Percentiles rank a stretch among this genome's conserved stretches.
phyloP scores from a whole-genome alignment of 2,113 vertebrate species.

The Myrmecophaga tridactyla region DNA sequence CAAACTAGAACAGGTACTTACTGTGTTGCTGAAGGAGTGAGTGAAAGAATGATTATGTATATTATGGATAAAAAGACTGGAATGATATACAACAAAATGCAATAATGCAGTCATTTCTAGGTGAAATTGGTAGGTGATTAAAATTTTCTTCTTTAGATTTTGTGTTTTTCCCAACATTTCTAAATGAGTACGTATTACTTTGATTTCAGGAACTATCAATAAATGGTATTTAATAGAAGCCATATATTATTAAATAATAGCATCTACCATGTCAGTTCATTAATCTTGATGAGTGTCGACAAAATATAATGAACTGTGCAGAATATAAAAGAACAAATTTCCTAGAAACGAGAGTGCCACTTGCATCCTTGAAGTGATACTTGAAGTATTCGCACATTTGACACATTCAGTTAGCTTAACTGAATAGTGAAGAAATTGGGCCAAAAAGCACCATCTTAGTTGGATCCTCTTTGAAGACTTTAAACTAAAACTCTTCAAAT shows the following conservation, averaged over 20 bases:
- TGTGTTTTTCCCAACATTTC: background rate
- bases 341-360: constrained; percentile 43
- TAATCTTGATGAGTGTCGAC: constrained; percentile 29
- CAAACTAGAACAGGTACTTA: too few relatives aligned
- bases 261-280: background rate
- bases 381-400: constrained; percentile 61
- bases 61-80: background rate
- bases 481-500: constrained; percentile 65
- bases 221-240: background rate
- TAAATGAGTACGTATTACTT: background rate
- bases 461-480: constrained; percentile 29
- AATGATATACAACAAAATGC: background rate
- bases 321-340: constrained; percentile 38
- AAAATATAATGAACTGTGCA: constrained; percentile 43
- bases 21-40: background rate
- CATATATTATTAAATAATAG: constrained; percentile 31
- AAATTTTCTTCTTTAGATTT: background rate
- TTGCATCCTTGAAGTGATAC: constrained; percentile 35
- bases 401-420: constrained; percentile 50
- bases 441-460: constrained; percentile 27
- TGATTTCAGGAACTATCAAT: constrained; percentile 25
- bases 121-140: background rate
- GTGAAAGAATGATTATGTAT: background rate
- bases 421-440: constrained; percentile 57
- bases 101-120: background rate